Percentiles rank a stretch among this genome's conserved stretches.
Evolutionary conservation across 2,113 vertebrate species (phyloP).

Genomic region (Sapajus apella): DNA sequence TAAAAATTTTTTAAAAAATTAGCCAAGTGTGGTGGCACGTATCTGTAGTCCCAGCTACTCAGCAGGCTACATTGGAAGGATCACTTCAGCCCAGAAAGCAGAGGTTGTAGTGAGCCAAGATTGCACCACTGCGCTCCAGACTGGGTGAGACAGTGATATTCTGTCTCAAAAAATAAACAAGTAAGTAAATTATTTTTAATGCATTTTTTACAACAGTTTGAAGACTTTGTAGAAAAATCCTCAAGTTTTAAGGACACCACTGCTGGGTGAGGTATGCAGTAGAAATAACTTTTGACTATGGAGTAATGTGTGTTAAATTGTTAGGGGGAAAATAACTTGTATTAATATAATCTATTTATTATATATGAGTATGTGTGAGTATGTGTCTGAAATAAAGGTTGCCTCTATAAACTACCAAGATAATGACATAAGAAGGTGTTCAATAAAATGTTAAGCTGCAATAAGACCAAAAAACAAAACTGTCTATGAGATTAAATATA

Average conservation of each 20-base stretch:
- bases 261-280: neutral
- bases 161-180: no score
- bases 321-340: neutral
- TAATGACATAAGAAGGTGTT: neutral
- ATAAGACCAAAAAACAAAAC: neutral
- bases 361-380: neutral
- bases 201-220: neutral
- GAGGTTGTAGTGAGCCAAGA: no score
- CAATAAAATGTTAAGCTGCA: conserved; percentile 6
- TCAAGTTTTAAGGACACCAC: neutral
- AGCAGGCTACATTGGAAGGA: no score
- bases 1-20: no score
- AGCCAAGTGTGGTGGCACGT: no score
- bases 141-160: no score
- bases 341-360: neutral
- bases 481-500: neutral
- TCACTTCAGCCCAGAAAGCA: no score
- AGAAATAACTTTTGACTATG: neutral
- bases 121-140: no score
- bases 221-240: neutral
- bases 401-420: conserved; percentile 24
- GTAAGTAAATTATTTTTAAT: neutral
- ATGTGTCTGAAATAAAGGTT: neutral
- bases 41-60: no score
- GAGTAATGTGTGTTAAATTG: neutral